These are phyloP conservation scores for Aplocera efformata DNA, from an alignment of 2,888 invertebrate genomes.

Conservation along the genomic window DNA sequence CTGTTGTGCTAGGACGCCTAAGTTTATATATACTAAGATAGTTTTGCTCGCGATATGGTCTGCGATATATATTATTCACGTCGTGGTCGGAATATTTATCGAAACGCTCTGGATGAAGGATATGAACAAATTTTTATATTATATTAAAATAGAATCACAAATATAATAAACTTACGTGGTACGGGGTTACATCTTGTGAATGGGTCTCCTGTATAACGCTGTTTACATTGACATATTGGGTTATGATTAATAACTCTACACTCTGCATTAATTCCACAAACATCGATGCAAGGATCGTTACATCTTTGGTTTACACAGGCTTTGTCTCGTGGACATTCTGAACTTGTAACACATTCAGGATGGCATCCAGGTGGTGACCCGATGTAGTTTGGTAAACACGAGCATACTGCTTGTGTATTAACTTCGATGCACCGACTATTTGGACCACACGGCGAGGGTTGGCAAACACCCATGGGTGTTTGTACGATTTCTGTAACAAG, in stretches of 20 bases:
- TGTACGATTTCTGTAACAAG: conserved; percentile 46
- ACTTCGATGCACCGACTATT: conserved; percentile 87
- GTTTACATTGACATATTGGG: conserved; percentile 87
- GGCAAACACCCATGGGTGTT: conserved; percentile 78
- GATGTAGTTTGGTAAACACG: conserved; percentile 85
- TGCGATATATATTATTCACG: too few species aligned
- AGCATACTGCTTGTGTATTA: conserved; percentile 87
- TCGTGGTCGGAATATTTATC: too few species aligned
- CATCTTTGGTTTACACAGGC: conserved; percentile 90
- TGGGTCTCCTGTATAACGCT: conserved; percentile 84
- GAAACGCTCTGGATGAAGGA: too few species aligned
- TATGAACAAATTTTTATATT: background rate
- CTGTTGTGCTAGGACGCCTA: too few species aligned
- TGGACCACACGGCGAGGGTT: conserved; percentile 87
- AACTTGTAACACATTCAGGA: conserved; percentile 88
- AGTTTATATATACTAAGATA: too few species aligned
- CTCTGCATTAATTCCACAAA: conserved; percentile 84
- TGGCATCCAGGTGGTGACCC: conserved; percentile 88
- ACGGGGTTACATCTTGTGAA: conserved; percentile 80
- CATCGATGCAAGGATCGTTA: conserved; percentile 85
- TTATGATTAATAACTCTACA: conserved; percentile 90
- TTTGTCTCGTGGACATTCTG: conserved; percentile 86
- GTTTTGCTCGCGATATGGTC: too few species aligned
- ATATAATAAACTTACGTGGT: conserved; percentile 68
- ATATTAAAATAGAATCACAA: too few species aligned